Conservation (phyloP, 2,888 invertebrate species). For the Ommatoiulus sabulosus region DNA sequence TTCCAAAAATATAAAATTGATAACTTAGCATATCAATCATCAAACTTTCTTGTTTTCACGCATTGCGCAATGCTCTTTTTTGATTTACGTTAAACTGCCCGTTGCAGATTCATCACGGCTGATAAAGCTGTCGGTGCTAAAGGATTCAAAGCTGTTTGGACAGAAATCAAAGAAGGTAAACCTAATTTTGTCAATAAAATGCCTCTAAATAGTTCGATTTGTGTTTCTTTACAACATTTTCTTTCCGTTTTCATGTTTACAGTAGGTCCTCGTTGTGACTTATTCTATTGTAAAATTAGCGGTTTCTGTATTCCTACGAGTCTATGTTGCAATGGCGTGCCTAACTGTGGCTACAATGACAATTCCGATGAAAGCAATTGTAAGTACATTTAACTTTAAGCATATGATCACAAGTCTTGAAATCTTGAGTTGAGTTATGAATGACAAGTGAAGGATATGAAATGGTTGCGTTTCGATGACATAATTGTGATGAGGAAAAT, state of each 20-base stretch:
- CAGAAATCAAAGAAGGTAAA: conserved; percentile 79
- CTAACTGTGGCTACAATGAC: conserved; percentile 87
- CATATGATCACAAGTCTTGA: no score
- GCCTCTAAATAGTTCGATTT: neutral
- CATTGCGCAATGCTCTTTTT: no score
- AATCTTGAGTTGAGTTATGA: no score
- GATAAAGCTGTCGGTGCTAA: conserved; percentile 94
- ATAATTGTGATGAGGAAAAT: no score
- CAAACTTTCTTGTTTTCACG: no score
- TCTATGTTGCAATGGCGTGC: conserved; percentile 81
- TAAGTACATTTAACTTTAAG: conserved; percentile 70
- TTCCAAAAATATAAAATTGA: no score
- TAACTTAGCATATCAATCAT: no score
- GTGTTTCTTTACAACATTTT: conserved; percentile 35
- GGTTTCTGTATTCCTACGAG: conserved; percentile 84
- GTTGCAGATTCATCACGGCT: conserved; percentile 87
- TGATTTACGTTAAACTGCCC: neutral
- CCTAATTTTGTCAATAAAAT: neutral
- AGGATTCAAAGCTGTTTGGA: conserved; percentile 95
- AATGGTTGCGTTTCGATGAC: no score
- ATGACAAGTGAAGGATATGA: no score
- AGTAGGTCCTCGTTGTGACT: conserved; percentile 73
- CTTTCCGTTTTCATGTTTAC: conserved; percentile 66
- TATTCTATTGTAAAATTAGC: conserved; percentile 78
- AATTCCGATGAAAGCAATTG: conserved; percentile 82